Conservation (phyloP, 2,888 invertebrate genomes). For the Pachycephus smyrnensis region DNA sequence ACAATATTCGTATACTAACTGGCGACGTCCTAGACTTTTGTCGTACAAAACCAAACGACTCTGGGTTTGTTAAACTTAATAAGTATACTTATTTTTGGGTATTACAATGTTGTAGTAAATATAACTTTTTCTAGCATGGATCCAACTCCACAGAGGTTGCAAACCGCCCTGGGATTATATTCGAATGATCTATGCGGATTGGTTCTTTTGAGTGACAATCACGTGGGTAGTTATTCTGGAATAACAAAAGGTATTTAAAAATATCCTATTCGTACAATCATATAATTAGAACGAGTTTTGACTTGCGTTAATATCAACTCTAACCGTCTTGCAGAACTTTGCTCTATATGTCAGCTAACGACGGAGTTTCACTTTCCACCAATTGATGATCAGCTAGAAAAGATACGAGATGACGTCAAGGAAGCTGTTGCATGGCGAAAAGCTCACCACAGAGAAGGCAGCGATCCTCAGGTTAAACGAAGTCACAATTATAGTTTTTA, state of each 20-base stretch:
- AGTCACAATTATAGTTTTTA: background rate
- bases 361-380: constrained; percentile 96
- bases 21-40: constrained; percentile 87
- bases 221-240: constrained; percentile 74
- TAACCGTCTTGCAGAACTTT: constrained; percentile 71
- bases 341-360: constrained; percentile 78
- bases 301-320: background rate
- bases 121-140: constrained; percentile 65
- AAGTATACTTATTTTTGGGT: background rate
- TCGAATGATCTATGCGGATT: constrained; percentile 90
- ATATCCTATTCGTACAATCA: background rate
- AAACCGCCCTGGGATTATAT: constrained; percentile 94
- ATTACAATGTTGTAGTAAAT: background rate
- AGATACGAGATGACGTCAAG: constrained; percentile 73
- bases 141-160: constrained; percentile 83
- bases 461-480: constrained; percentile 53
- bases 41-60: constrained; percentile 69
- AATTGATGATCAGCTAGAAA: constrained; percentile 86
- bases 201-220: constrained; percentile 82
- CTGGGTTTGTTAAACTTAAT: constrained; percentile 44
- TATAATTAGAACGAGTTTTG: background rate
- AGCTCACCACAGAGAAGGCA: constrained; percentile 59
- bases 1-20: constrained; percentile 93
- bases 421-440: constrained; percentile 70
- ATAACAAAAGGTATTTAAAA: constrained; percentile 70